Evolutionary conservation across 2,888 invertebrate genomes (phyloP), one percentile per base, ranked within the genome.

Genomic region (Dryadula phaetusa): DNA sequence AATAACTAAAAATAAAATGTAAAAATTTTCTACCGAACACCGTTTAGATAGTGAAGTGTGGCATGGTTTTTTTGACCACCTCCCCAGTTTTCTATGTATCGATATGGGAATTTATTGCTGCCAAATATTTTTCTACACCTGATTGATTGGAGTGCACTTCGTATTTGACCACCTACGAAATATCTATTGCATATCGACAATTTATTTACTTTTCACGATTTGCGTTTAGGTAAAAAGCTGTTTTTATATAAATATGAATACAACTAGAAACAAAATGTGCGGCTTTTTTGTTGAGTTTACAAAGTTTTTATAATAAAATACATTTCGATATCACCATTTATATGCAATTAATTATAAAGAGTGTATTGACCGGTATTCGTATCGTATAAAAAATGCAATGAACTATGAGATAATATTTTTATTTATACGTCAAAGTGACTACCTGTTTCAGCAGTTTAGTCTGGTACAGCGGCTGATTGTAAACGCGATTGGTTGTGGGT

Each of bases 161-260:
- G 32, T 63, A 44, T 67, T 66, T 62, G 53, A 47, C 62, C 28
- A 62, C 73, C 62, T 62, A 64, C 68, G 66, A 69, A 72, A 58
- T 70, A 58, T n/a, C n/a, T 62, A 64, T 62, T 64, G 62, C 62
- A 53, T 67, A 40, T 14, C 22, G n/a, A 37, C 25, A 40, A 22
- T 62, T 62, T 52, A 40, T 52, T 62, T 52, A 52, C 18, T 60
- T 44, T 32, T 0, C 12, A 44, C 32, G 22, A 56, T 56, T 25
- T 20, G 14, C 20, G 14, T 18, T 18, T 40, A 40, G 22, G n/a
- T 14, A 22, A 61, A 61, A n/a, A 5, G 7, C 0, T 4, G 4
- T 37, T n/a, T 32, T 28, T 0, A 10, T 16, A 32, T 49, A 16
- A 49, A 49, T 49, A 49, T 28, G 8, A 1, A 16, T 49, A 8